Conservation (phyloP, 2,797 vertebrate genomes). For the Scolopax bukidnonensis region DNA sequence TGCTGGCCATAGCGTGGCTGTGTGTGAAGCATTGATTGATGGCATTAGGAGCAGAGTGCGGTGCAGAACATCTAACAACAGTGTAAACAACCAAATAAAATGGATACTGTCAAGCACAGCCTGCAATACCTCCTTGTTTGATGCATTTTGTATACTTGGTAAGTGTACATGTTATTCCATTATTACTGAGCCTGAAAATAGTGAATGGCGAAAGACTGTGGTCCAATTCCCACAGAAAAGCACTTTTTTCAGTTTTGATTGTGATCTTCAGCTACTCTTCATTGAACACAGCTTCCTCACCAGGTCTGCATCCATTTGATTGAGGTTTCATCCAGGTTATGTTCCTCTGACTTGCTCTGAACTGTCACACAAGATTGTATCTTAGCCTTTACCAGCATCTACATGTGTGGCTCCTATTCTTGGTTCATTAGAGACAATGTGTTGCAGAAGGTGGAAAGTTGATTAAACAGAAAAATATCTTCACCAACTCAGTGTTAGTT, state of each 20-base stretch:
- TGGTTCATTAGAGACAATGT: neutral
- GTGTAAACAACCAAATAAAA: neutral
- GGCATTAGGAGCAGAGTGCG: neutral
- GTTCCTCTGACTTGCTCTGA: neutral
- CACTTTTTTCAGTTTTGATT: neutral
- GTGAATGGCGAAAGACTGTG: neutral
- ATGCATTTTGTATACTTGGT: neutral
- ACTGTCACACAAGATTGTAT: neutral
- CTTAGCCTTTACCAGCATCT: neutral
- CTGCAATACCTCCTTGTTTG: neutral
- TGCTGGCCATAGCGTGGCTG: rapidly evolving
- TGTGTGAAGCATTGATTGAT: neutral
- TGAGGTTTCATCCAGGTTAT: neutral
- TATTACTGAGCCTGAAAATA: neutral
- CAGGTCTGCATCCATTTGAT: neutral
- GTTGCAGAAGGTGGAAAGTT: neutral
- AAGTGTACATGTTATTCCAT: neutral
- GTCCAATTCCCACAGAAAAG: neutral
- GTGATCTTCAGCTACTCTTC: neutral
- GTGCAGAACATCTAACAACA: neutral
- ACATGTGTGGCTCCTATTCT: neutral
- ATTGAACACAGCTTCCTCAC: neutral
- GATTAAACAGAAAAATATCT: neutral
- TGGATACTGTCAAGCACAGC: neutral
- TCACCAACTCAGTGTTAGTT: neutral